A percentile compares a stretch with the other conserved stretches of the same genome.
These are phyloP conservation scores for Syngnathus floridae DNA, from an alignment of 2,113 vertebrate species.

Conservation along the genomic window DNA sequence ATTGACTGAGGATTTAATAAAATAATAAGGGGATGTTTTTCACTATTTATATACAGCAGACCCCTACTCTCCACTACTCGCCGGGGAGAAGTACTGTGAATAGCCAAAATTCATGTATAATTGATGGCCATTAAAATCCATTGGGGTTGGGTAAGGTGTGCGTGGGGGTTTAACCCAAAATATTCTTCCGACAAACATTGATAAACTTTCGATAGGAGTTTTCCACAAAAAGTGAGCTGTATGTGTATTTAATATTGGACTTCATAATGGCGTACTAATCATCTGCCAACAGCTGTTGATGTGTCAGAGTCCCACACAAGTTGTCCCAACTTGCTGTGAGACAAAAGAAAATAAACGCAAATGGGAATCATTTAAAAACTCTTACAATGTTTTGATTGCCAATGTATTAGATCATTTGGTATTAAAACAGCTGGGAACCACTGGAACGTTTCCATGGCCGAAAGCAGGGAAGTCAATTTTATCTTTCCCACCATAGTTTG, in stretches of 20 bases:
- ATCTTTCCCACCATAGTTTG: slow-evolving; percentile 18
- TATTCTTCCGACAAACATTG: no score
- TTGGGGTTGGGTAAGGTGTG: no score
- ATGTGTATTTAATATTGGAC: no score
- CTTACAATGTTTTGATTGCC: slow-evolving; percentile 6
- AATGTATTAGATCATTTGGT: slow-evolving; percentile 3
- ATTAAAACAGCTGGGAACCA: neutral
- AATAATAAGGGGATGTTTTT: neutral
- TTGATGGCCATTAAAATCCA: no score
- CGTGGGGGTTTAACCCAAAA: no score
- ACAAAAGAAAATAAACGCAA: neutral
- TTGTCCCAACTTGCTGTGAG: neutral
- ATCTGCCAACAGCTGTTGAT: neutral
- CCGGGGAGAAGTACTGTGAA: no score
- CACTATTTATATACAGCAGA: neutral
- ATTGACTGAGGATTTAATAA: neutral
- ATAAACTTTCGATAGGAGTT: no score
- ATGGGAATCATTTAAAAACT: neutral
- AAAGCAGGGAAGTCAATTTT: slow-evolving; percentile 2
- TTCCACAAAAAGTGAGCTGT: no score
- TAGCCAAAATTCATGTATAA: no score
- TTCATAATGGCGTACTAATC: no score
- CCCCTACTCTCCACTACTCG: no score
- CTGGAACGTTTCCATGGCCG: slow-evolving; percentile 13
- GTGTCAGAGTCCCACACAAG: neutral